Percentiles rank a stretch among this genome's conserved stretches.
Evolutionary conservation across 1,140 invertebrate species (phyloP).

Genomic region (Rhopalosiphum padi): DNA sequence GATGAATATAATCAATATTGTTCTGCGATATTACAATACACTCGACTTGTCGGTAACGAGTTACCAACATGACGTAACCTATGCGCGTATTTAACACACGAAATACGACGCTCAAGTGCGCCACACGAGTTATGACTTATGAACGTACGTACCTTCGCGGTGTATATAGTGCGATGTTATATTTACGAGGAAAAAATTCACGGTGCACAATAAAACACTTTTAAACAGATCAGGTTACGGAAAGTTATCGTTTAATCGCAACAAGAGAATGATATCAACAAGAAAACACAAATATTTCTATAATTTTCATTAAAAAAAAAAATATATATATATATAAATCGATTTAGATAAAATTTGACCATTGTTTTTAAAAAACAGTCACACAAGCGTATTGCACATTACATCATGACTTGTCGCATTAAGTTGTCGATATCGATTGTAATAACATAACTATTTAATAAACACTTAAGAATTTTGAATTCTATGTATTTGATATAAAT

Average conservation of each 20-base stretch:
- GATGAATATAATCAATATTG: no score
- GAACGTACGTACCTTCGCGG: no score
- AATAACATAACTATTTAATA: neutral
- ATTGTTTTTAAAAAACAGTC: neutral
- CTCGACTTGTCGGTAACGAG: no score
- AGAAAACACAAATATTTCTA: neutral
- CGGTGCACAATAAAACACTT: neutral
- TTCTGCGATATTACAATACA: no score
- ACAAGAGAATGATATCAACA: neutral
- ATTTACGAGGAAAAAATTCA: neutral
- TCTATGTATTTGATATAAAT: neutral
- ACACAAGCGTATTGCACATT: neutral
- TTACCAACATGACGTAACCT: neutral
- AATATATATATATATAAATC: neutral
- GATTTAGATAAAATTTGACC: neutral
- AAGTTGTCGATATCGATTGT: neutral
- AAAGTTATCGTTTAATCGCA: neutral
- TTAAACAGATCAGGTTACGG: neutral
- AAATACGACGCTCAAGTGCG: neutral
- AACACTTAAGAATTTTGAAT: slow-evolving; percentile 1
- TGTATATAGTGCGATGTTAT: neutral
- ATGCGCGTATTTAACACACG: neutral
- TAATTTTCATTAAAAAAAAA: neutral
- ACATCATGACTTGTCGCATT: neutral
- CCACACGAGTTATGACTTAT: neutral